Base-by-base conservation (phyloP, 1,140 invertebrate species). In the Sitodiplosis mosellana region DNA sequence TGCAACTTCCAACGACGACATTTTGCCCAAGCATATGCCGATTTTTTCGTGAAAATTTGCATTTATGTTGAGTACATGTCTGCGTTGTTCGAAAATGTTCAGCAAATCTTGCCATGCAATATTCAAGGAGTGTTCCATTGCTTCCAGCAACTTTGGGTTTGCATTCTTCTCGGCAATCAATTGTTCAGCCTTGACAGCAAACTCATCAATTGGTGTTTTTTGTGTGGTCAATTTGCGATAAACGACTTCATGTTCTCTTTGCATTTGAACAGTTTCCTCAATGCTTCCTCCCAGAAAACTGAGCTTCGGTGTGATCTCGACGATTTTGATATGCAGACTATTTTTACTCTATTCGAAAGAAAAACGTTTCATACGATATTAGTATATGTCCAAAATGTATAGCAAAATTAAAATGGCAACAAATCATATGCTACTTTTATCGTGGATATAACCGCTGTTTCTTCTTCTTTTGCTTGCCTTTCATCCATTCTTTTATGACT, bases 91-190 rank as follows among this genome's bases (percentile, higher is more conserved):
- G 49, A 93, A 66, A 56, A 87, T 78, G 45, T 70, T 69, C 58
- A 89, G 84, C 38, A 93, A 78, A 59, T 90, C 87, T 56, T 78
- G 79, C 90, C 90, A 94, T 1, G 88, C 87, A 52, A 80, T 73
- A 38, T 81, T 81, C 33, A 94, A 67, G 17, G 84, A 86, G 60
- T 89, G 84, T 11, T 87, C 87, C 89, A 94, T 93, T 1, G 87
- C 87, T 46, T 82, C 78, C 59, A 91, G 89, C 17, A 92, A 83
- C 68, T 79, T 82, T 53, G 76, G 78, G 52, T 78, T 72, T 12
- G 81, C 78, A 55, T 75, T 76, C 59, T 91, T 83, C 5, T 77
- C 81, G 18, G 79, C 76, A 51, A 88, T 83, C 51, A 88, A 67
- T 55, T 82, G 77, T 65, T 93, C 88, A 1, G 87, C 87, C 64